Base-by-base conservation (phyloP, 2,888 invertebrate species). In the Monochamus alternatus region DNA sequence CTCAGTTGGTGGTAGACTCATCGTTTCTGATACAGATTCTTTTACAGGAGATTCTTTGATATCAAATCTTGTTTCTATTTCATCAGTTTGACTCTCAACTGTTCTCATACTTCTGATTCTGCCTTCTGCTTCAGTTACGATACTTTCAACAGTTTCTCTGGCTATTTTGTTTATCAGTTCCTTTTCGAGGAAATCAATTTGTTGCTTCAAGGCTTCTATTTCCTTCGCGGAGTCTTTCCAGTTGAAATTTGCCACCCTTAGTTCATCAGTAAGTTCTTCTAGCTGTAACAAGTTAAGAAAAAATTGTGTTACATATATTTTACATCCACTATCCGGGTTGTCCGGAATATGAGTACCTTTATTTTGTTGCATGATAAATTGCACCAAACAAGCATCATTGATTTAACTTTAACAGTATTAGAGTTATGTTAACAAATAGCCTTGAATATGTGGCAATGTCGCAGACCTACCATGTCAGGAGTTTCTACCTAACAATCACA, bases 151-250 rank as follows among this genome's bases (percentile, higher is more conserved):
- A 31, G 77, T 77, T n/a, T 77, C 72, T 65, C 80, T 77, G 7
- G 81, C 83, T 30, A 78, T 77, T 78, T 84, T 78, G 31, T 63
- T 58, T 31, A 82, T 43, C 31, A 82, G 69, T 76, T 84, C 74
- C 22, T 79, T 70, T 75, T 75, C 78, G 32, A 80, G 59, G 38
- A 67, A 59, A 5, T 73, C 69, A 52, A 79, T 72, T 70, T 80
- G 75, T 52, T 68, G 47, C 59, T 74, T 75, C 87, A 78, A 85
- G 84, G 80, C 86, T 87, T 73, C 90, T 74, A 76, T 55, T 76
- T 78, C 69, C 32, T 72, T 52, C n/a, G 71, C 32, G 8, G 75
- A 73, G 44, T 67, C 52, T 14, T 64, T 55, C 69, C 38, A 72
- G 12, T 76, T 75, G 32, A 55, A 44, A 9, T 59, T 66, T 5